Percentiles rank a stretch among this genome's conserved stretches.
Evolutionary conservation across 2,888 invertebrate genomes (phyloP).

Genomic region (Archaeoteleia sp.): DNA sequence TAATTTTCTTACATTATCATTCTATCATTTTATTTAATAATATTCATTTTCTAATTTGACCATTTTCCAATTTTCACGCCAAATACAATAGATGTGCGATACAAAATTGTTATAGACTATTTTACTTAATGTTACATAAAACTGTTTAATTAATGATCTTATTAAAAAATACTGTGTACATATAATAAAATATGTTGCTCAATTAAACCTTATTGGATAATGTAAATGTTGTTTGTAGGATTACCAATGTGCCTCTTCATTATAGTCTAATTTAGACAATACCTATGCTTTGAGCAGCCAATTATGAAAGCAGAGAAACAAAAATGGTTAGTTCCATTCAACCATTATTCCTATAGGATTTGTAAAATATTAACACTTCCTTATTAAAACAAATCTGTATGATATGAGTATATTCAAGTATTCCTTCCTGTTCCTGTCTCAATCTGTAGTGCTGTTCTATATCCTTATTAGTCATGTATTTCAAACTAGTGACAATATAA

Average conservation of each 20-base stretch:
- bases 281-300: conserved; percentile 45
- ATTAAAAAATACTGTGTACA: conserved; percentile 1
- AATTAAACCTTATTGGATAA: conserved; percentile 30
- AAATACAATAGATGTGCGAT: too few relatives aligned
- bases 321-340: conserved; percentile 49
- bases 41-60: too few relatives aligned
- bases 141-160: too few relatives aligned
- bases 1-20: too few relatives aligned
- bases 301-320: conserved; percentile 49
- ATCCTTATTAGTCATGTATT: background rate
- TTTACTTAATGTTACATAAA: too few relatives aligned
- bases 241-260: conserved; percentile 45
- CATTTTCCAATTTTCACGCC: too few relatives aligned
- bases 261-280: conserved; percentile 44
- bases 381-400: conserved; percentile 1
- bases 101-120: too few relatives aligned
- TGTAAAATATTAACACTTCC: conserved; percentile 40
- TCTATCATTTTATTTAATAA: too few relatives aligned
- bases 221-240: conserved; percentile 50
- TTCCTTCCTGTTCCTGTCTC: too few relatives aligned
- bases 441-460: conserved; percentile 17
- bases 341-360: conserved; percentile 27
- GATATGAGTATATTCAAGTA: conserved; percentile 1
- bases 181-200: conserved; percentile 1
- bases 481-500: background rate